Percentiles rank a stretch among this genome's conserved stretches.
Evolutionary conservation across 2,888 invertebrate genomes (phyloP).

Genomic region (Thyatira batis): DNA sequence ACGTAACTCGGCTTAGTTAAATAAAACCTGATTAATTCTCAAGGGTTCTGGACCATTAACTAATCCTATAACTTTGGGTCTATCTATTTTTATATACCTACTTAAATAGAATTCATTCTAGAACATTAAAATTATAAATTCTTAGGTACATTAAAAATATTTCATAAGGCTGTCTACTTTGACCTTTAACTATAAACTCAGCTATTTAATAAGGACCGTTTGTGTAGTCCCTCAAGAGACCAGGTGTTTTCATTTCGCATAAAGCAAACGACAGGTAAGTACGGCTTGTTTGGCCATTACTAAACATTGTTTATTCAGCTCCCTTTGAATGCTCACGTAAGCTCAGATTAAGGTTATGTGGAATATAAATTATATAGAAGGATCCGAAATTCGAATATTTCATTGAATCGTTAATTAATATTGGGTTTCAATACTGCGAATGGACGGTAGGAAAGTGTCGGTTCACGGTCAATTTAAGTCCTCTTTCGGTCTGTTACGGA

Average conservation of each 20-base stretch:
- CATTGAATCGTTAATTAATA: slow-evolving; percentile 46
- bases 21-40: no score
- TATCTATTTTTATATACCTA: no score
- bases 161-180: background rate
- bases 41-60: no score
- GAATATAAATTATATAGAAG: slow-evolving; percentile 21
- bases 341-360: slow-evolving; percentile 31
- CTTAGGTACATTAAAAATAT: background rate
- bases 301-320: slow-evolving; percentile 52
- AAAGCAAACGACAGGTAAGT: slow-evolving; percentile 47
- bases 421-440: slow-evolving; percentile 50
- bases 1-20: no score
- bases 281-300: slow-evolving; percentile 48
- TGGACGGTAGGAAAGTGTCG: slow-evolving; percentile 51
- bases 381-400: slow-evolving; percentile 11
- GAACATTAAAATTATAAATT: background rate
- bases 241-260: slow-evolving; percentile 54
- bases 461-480: slow-evolving; percentile 67
- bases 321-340: slow-evolving; percentile 27
- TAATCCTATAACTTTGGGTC: no score
- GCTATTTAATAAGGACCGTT: background rate
- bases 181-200: background rate
- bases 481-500: slow-evolving; percentile 55
- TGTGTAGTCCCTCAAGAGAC: slow-evolving; percentile 15
- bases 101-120: no score